These are phyloP conservation scores for Sandelia bainsii DNA, from an alignment of 2,797 vertebrate genomes.

Conservation along the genomic window DNA sequence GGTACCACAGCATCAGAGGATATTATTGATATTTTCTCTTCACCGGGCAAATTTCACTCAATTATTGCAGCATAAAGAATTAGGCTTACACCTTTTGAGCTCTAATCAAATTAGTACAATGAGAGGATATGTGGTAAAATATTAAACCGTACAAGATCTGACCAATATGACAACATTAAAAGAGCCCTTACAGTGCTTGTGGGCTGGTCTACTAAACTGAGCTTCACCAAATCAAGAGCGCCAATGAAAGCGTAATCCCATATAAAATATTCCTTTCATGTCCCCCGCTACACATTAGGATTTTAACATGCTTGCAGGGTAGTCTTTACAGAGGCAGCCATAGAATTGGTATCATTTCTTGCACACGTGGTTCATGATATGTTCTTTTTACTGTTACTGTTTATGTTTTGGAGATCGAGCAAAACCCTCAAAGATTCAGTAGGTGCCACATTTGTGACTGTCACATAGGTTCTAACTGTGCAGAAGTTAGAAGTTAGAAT, in stretches of 20 bases:
- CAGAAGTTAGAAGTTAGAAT: too few species aligned
- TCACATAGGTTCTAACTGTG: too few species aligned
- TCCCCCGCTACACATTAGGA: neutral
- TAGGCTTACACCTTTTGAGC: conserved; percentile 36
- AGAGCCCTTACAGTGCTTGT: conserved; percentile 35
- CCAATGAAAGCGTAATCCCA: conserved; percentile 25
- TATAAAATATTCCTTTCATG: conserved; percentile 29
- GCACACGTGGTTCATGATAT: neutral
- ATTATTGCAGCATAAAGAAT: conserved; percentile 30
- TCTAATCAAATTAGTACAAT: conserved; percentile 53
- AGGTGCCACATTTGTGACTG: too few species aligned
- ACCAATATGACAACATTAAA: conserved; percentile 44
- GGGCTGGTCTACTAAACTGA: conserved; percentile 28
- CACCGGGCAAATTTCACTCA: conserved; percentile 25
- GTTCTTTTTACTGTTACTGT: neutral
- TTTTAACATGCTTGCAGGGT: conserved; percentile 8
- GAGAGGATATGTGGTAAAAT: conserved; percentile 37
- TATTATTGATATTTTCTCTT: conserved; percentile 15
- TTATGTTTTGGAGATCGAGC: conserved; percentile 1
- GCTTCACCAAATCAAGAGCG: conserved; percentile 4
- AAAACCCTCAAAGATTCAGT: neutral
- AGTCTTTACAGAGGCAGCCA: conserved; percentile 2
- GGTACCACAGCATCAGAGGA: conserved; percentile 17
- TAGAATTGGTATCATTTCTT: neutral
- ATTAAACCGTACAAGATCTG: conserved; percentile 42